These are phyloP conservation scores for Aspiorhynchus laticeps DNA, from an alignment of 2,113 vertebrate species.

Conservation along the genomic window DNA sequence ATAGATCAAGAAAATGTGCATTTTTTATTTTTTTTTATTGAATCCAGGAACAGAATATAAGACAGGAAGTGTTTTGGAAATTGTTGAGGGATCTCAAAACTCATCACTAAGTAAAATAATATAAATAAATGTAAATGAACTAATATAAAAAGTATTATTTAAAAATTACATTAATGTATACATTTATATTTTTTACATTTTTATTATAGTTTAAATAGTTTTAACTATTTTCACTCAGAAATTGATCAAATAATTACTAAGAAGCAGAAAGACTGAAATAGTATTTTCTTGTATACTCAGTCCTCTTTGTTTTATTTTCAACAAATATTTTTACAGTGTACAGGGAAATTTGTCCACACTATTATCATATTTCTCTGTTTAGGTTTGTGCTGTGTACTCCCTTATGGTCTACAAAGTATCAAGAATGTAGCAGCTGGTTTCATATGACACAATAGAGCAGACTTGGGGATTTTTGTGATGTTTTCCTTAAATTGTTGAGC, in stretches of 20 bases:
- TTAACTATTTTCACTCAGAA: too few species aligned
- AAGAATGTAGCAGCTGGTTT: background rate
- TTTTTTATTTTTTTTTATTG: background rate
- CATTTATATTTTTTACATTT: background rate
- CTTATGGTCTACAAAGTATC: background rate
- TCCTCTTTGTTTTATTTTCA: background rate
- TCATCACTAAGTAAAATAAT: background rate
- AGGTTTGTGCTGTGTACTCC: background rate
- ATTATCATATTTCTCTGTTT: background rate
- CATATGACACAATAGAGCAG: slow-evolving; percentile 7
- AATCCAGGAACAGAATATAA: background rate
- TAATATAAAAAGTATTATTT: background rate
- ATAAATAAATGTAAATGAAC: background rate
- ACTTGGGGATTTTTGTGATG: background rate
- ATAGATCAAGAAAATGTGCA: background rate
- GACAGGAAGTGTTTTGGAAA: background rate
- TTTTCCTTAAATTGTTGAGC: background rate
- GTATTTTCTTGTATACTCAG: background rate
- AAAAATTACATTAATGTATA: background rate
- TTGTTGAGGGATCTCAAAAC: background rate
- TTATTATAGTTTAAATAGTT: too few species aligned
- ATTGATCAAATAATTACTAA: too few species aligned
- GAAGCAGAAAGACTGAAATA: background rate
- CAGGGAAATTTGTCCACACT: background rate
- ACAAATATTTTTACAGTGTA: too few species aligned